A percentile compares a stretch with the other conserved stretches of the same genome.
Evolutionary conservation across 2,797 vertebrate genomes (phyloP).

Genomic region (Acanthurus lineatus): DNA sequence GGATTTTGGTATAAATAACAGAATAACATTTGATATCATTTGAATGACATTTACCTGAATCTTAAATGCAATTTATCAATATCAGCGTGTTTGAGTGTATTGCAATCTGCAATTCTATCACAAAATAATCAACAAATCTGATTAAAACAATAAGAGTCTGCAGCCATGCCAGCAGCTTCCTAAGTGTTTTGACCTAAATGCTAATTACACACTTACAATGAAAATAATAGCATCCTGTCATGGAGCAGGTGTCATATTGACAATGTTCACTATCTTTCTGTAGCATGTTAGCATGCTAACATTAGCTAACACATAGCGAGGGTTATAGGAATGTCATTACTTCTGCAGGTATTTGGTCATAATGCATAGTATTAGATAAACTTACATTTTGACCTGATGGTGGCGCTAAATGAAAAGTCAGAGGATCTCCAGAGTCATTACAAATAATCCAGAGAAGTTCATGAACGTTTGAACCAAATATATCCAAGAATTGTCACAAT

Average conservation of each 20-base stretch:
- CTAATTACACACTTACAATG: no score
- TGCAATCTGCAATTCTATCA: background rate
- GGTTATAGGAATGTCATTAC: background rate
- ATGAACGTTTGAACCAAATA: no score
- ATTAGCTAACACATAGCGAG: background rate
- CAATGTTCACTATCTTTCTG: no score
- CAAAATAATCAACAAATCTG: background rate
- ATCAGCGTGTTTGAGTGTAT: background rate
- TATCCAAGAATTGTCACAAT: no score
- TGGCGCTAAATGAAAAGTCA: background rate
- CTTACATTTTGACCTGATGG: no score
- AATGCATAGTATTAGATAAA: no score
- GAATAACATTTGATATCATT: background rate
- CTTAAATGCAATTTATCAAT: background rate
- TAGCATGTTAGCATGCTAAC: no score
- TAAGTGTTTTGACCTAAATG: background rate
- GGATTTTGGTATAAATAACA: constrained; percentile 10
- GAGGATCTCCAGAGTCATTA: no score
- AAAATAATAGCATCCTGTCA: background rate
- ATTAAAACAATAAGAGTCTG: background rate
- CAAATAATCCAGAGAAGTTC: no score
- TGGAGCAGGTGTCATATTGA: no score
- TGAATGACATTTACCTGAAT: background rate
- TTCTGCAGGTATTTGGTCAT: no score
- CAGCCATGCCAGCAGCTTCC: background rate